Conservation (phyloP, 1,140 invertebrate species). For the Brachionus koreanus region DNA sequence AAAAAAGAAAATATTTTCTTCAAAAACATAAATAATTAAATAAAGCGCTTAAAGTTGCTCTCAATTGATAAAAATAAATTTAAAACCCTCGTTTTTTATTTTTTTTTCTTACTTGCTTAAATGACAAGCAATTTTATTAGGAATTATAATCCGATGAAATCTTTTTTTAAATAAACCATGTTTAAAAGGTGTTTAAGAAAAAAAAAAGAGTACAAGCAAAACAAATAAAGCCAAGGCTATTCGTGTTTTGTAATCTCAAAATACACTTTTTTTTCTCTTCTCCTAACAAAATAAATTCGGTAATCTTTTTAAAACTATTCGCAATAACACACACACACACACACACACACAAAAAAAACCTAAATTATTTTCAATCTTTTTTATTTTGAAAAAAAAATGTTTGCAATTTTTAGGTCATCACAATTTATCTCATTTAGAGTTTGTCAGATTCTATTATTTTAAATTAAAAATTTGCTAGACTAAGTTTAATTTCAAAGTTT, state of each 20-base stretch:
- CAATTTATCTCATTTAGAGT: not conserved
- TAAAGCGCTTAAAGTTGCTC: not conserved
- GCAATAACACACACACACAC: too few relatives aligned
- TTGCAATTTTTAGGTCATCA: not conserved
- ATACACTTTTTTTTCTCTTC: not conserved
- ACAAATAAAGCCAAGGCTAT: conserved; percentile 1
- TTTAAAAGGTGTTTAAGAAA: not conserved
- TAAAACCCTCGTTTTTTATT: not conserved
- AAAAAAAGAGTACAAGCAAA: not conserved
- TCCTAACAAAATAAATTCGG: not conserved
- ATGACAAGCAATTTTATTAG: not conserved
- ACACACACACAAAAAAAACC: too few relatives aligned
- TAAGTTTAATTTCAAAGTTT: conserved; percentile 24
- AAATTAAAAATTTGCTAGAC: not conserved
- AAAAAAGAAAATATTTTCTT: not conserved
- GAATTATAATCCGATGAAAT: not conserved
- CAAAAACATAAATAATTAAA: not conserved
- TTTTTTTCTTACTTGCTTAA: not conserved
- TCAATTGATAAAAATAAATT: not conserved
- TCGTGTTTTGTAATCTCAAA: not conserved
- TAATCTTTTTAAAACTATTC: not conserved
- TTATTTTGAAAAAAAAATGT: not conserved
- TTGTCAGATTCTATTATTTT: not conserved
- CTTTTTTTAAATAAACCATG: not conserved
- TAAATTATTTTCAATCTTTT: too few relatives aligned